Conservation (phyloP, 2,888 invertebrate genomes). For the Melinaea menophilus region DNA sequence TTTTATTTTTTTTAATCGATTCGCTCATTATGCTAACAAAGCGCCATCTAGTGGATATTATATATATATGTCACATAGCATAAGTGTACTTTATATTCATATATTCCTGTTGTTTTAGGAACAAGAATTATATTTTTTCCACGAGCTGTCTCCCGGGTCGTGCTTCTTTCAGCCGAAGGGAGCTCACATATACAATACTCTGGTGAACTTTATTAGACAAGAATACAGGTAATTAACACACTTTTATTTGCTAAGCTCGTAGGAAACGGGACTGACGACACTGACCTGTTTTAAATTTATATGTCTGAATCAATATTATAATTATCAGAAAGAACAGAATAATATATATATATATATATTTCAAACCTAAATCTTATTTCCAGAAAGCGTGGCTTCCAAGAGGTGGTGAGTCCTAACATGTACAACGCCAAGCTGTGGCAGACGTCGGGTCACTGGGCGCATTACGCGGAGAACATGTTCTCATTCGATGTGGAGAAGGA, state of each 20-base stretch:
- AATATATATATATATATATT: too few relatives aligned
- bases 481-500: constrained; percentile 97
- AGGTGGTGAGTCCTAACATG: constrained; percentile 97
- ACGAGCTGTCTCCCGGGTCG: constrained; percentile 97
- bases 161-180: constrained; percentile 99
- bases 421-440: constrained; percentile 98
- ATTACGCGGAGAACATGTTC: constrained; percentile 98
- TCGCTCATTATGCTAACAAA: too few relatives aligned
- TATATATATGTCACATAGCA: too few relatives aligned
- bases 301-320: too few relatives aligned
- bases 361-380: not conserved
- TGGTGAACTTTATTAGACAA: constrained; percentile 89
- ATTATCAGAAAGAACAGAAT: too few relatives aligned
- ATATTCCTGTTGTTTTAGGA: constrained; percentile 73
- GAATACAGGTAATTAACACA: constrained; percentile 82
- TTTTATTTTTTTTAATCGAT: too few relatives aligned
- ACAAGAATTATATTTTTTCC: constrained; percentile 99
- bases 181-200: constrained; percentile 96
- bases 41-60: too few relatives aligned
- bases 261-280: too few relatives aligned
- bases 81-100: too few relatives aligned
- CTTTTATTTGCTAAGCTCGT: too few relatives aligned
- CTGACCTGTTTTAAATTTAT: too few relatives aligned
- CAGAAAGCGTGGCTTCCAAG: constrained; percentile 90
- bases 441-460: constrained; percentile 98